Evolutionary conservation across 2,797 vertebrate genomes (phyloP).

Genomic region (Xenentodon cancila): DNA sequence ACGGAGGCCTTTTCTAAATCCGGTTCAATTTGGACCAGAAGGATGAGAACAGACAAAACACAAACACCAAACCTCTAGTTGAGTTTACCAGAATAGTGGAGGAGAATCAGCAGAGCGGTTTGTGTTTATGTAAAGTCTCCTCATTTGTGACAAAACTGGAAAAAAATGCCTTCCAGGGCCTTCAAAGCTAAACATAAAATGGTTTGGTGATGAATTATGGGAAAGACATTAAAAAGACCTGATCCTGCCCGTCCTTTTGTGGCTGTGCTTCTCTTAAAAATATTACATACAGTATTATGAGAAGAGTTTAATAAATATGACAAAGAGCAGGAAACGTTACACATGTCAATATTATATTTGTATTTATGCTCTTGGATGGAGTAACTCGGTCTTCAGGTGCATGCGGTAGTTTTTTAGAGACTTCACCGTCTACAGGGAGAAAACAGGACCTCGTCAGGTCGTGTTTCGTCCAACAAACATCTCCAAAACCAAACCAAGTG

Average conservation of each 20-base stretch:
- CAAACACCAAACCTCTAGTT: neutral
- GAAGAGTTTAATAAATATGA: neutral
- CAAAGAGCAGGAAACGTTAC: neutral
- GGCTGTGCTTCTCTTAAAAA: too few relatives aligned
- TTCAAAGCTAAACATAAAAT: neutral
- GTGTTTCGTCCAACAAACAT: slow-evolving; percentile 18
- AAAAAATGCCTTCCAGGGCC: neutral
- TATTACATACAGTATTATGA: neutral
- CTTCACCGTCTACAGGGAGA: neutral
- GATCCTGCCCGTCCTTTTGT: too few relatives aligned
- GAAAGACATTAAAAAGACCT: too few relatives aligned
- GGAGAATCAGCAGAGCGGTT: neutral
- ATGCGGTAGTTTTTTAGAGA: slow-evolving; percentile 6
- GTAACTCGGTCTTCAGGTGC: slow-evolving; percentile 9
- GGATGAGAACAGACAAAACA: neutral
- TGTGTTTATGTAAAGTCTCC: neutral
- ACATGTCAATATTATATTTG: neutral
- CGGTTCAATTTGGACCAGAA: neutral
- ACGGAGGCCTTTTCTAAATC: neutral
- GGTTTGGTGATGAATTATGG: too few relatives aligned
- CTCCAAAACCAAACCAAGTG: slow-evolving; percentile 9
- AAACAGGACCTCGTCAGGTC: neutral
- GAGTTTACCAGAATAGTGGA: neutral
- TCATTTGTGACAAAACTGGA: too few relatives aligned
- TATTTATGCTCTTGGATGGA: slow-evolving; percentile 9